These are phyloP conservation scores for Lathronympha strigana DNA, from an alignment of 2,888 invertebrate species.

Conservation along the genomic window DNA sequence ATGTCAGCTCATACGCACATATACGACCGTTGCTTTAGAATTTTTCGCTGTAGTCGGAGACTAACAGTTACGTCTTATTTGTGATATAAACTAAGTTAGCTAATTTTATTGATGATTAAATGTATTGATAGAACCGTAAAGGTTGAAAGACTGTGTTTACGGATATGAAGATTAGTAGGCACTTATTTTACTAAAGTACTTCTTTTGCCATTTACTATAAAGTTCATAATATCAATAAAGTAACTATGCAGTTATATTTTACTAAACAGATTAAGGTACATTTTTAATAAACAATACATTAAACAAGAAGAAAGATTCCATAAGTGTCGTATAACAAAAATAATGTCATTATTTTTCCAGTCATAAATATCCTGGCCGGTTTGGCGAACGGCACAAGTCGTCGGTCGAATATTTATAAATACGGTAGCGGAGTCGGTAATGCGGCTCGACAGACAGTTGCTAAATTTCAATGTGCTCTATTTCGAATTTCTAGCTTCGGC, in stretches of 20 bases:
- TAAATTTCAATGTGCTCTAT: conserved; percentile 82
- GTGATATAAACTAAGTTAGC: conserved; percentile 11
- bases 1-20: conserved; percentile 78
- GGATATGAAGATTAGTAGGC: no score
- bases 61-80: conserved; percentile 28
- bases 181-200: neutral
- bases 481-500: conserved; percentile 70
- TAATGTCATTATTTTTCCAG: conserved; percentile 38
- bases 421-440: conserved; percentile 73
- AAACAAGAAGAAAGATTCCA: conserved; percentile 5
- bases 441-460: conserved; percentile 79
- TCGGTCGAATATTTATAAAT: conserved; percentile 78
- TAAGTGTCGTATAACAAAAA: conserved; percentile 23
- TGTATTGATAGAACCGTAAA: neutral
- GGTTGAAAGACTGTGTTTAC: neutral
- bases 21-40: conserved; percentile 68
- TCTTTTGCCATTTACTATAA: no score
- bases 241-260: neutral
- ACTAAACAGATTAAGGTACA: neutral
- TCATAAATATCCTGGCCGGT: conserved; percentile 57
- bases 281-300: neutral
- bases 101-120: conserved; percentile 13
- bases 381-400: conserved; percentile 66
- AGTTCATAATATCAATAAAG: no score
- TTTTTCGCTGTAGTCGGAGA: conserved; percentile 47